These are phyloP conservation scores for Hedychridium roseum DNA, from an alignment of 2,888 invertebrate species.

Conservation along the genomic window DNA sequence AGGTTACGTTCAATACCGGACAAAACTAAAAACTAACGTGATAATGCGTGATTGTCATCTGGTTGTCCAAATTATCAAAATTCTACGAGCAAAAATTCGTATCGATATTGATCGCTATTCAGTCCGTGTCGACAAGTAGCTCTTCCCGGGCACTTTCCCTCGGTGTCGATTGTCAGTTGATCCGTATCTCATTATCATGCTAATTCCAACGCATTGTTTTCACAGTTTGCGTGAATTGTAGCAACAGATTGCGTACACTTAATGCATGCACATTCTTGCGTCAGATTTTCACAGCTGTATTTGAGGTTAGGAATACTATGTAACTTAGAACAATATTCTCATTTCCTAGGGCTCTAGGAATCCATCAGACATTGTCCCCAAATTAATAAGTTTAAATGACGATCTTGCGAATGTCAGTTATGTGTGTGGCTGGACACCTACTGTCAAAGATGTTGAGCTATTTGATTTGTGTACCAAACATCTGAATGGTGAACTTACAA, in stretches of 20 bases:
- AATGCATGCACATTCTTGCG: neutral
- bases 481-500: constrained; percentile 56
- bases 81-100: too few relatives aligned
- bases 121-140: too few relatives aligned
- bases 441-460: constrained; percentile 65
- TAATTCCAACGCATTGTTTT: neutral
- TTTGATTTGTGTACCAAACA: constrained; percentile 51
- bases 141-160: too few relatives aligned
- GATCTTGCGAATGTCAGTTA: constrained; percentile 69
- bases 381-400: constrained; percentile 55
- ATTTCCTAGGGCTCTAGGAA: constrained; percentile 18
- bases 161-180: too few relatives aligned
- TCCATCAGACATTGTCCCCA: constrained; percentile 27
- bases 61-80: too few relatives aligned
- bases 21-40: too few relatives aligned
- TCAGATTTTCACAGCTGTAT: neutral
- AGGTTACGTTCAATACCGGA: too few relatives aligned
- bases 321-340: neutral
- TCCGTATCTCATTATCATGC: too few relatives aligned
- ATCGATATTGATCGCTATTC: too few relatives aligned
- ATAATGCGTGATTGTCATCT: too few relatives aligned
- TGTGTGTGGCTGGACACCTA: constrained; percentile 68
- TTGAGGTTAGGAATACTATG: neutral
- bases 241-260: neutral
- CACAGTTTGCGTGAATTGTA: neutral